Base-by-base conservation (phyloP, 2,797 vertebrate species). In the Ptychadena robeensis region DNA sequence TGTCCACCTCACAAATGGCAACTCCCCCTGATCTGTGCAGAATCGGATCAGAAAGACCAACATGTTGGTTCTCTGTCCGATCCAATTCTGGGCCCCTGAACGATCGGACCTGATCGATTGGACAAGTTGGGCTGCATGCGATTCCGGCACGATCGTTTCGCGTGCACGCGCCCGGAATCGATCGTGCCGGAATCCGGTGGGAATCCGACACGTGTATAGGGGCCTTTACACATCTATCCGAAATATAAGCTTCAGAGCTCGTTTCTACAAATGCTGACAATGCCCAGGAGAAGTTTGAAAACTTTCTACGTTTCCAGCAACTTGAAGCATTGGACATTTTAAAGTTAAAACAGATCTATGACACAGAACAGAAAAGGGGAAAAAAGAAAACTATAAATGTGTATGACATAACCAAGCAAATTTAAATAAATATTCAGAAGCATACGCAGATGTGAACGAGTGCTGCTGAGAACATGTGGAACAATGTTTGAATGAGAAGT, bases 291-390 rank as follows among this genome's bases (percentile, higher is more conserved):
- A 40, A 40, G 40, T 22, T 40, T 31, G 30, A 78, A 78, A 48
- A 78, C 31, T 27, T 69, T 71, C 35, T 63, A 34, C n/a, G 37
- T 75, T 63, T 77, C 28, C 61, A 65, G 59, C 15, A 10, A 66
- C 37, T 57, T 73, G 40, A 66, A 40, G 48, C 30, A 31, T 37
- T 78, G 67, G 32, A 31, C 22, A 1, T 37, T 53, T 72, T 83
- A 72, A 72, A 78, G 72, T n/a, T 78, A 35, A 82, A 83, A 76
- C 68, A 69, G 34, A 64, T 83, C 59, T 65, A 9, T 77, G 38
- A 71, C 67, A 2, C 15, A 57, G 75, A 83, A 83, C 75, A 83
- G 74, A 79, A 83, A 77, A 72, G 59, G 59, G 75, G 63, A 44
- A 78, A 35, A 53, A 68, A 67, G 70, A 72, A 28, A 28, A 72